A percentile compares a stretch with the other conserved stretches of the same genome.
Conservation (phyloP, 2,797 vertebrate genomes). For the Anguilla megastoma region DNA sequence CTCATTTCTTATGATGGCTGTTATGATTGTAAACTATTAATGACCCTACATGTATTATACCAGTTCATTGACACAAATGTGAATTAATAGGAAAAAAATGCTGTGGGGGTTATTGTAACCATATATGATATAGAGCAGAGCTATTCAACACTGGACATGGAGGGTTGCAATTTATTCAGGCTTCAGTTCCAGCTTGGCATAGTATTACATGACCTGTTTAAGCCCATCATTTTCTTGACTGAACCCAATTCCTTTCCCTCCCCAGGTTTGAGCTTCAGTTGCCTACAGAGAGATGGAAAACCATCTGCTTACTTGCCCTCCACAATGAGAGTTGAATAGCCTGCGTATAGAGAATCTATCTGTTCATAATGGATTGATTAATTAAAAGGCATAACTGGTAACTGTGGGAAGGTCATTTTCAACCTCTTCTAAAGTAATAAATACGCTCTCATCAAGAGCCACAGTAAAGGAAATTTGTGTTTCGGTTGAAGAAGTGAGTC, state of each 20-base stretch:
- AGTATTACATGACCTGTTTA: neutral
- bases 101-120: neutral
- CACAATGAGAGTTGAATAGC: neutral
- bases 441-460: neutral
- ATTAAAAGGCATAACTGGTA: neutral
- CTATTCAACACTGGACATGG: slow-evolving; percentile 5
- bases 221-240: neutral
- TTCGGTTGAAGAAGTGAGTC: slow-evolving; percentile 38
- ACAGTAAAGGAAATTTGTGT: slow-evolving; percentile 33
- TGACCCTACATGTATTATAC: neutral
- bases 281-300: neutral
- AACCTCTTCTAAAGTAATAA: neutral
- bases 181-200: neutral
- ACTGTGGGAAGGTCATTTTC: neutral
- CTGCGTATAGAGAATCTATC: neutral
- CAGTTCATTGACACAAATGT: slow-evolving; percentile 5
- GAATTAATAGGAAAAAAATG: neutral
- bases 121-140: neutral
- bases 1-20: neutral
- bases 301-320: neutral
- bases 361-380: neutral
- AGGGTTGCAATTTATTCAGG: neutral
- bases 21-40: neutral
- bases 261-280: neutral
- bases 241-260: neutral